phyloP scores from a whole-genome alignment of 1,140 invertebrate genomes.

The Psilanteris sp. region DNA sequence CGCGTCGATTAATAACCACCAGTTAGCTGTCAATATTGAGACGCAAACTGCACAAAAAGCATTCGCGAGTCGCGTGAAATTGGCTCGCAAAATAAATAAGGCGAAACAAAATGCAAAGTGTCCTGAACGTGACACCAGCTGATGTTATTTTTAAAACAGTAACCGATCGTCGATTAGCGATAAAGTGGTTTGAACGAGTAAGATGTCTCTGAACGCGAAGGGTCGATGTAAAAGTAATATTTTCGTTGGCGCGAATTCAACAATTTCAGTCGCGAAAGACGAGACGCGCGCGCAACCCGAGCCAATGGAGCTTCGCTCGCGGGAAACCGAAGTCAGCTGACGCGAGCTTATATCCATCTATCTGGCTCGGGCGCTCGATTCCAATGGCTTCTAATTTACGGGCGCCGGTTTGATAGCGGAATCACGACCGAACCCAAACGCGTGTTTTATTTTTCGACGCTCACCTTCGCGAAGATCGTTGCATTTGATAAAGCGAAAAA shows the following conservation, averaged over 20 bases:
- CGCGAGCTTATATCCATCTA: conserved; percentile 7
- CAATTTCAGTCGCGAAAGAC: conserved; percentile 6
- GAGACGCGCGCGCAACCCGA: background rate
- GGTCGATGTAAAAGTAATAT: conserved; percentile 12
- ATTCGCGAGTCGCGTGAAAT: no score
- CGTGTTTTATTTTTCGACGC: background rate
- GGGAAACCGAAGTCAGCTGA: conserved; percentile 17
- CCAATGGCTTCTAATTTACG: no score
- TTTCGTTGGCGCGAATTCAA: conserved; percentile 43
- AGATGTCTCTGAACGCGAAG: background rate
- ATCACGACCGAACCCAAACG: background rate
- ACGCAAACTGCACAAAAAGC: no score
- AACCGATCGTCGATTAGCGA: conserved; percentile 1
- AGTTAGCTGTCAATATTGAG: no score
- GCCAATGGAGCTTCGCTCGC: conserved; percentile 6
- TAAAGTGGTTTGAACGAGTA: conserved; percentile 11
- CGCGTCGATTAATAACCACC: no score
- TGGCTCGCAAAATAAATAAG: no score
- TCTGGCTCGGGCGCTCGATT: background rate
- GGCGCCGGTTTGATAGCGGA: conserved; percentile 19
- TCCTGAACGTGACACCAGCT: no score
- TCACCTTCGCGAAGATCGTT: no score
- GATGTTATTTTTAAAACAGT: no score
- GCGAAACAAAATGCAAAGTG: no score
- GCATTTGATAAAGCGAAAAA: no score